phyloP scores from a whole-genome alignment of 1,140 invertebrate genomes.

The Epicauta chinensis region DNA sequence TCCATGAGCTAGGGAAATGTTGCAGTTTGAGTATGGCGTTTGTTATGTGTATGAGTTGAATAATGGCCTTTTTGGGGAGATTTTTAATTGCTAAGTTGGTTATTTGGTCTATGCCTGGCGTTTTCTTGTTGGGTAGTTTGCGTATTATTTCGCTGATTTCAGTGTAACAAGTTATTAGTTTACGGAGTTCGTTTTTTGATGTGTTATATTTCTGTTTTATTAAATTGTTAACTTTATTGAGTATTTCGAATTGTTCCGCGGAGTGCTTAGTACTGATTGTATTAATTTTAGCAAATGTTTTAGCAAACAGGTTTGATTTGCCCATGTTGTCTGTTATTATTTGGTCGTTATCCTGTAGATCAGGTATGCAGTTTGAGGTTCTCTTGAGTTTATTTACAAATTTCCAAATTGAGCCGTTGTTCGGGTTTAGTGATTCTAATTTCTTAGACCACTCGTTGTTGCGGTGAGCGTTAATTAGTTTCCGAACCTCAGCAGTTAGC shows the following conservation, averaged over 20 bases:
- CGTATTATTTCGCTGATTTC: slow-evolving; percentile 1
- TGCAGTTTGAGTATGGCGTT: background rate
- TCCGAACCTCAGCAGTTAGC: background rate
- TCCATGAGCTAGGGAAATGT: background rate
- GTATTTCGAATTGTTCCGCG: background rate
- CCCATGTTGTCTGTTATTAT: background rate
- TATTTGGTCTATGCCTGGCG: slow-evolving; percentile 1
- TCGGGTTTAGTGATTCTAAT: background rate
- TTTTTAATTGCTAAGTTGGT: background rate
- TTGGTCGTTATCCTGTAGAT: background rate
- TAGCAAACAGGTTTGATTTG: background rate
- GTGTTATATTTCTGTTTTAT: background rate
- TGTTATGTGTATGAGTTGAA: background rate
- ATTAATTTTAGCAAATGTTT: background rate
- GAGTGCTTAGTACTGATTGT: background rate
- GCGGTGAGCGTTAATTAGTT: background rate
- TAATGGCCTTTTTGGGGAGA: background rate
- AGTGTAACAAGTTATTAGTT: background rate
- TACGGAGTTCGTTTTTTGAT: background rate
- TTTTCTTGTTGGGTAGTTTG: background rate
- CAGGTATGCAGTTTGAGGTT: background rate
- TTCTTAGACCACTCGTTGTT: background rate
- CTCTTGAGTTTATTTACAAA: background rate
- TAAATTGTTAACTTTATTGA: background rate
- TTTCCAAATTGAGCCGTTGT: background rate